Conservation (phyloP, 2,797 vertebrate genomes). For the Bovichtus diacanthus region DNA sequence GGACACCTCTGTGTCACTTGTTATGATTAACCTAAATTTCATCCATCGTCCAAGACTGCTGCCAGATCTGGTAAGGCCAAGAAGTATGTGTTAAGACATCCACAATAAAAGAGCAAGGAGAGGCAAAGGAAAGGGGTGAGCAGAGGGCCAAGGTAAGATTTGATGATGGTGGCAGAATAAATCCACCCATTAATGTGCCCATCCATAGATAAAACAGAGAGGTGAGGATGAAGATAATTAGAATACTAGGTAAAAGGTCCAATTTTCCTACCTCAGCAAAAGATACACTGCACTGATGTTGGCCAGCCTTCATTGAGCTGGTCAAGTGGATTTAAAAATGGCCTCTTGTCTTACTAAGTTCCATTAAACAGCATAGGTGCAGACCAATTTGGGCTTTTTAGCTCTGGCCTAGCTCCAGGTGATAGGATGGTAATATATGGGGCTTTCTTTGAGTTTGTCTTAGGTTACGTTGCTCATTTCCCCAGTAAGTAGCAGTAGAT, state of each 20-base stretch:
- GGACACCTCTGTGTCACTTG: constrained; percentile 86
- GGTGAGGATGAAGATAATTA: constrained; percentile 66
- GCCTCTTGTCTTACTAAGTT: constrained; percentile 68
- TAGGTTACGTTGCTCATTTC: constrained; percentile 70
- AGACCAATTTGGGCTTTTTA: constrained; percentile 78
- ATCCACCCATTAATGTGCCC: constrained; percentile 58
- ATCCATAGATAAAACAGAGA: constrained; percentile 65
- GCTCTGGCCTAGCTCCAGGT: constrained; percentile 73
- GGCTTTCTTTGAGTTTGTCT: constrained; percentile 74
- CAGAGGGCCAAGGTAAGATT: constrained; percentile 58
- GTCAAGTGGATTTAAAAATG: constrained; percentile 77
- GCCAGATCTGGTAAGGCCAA: constrained; percentile 80
- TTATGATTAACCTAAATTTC: constrained; percentile 87
- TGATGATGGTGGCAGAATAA: constrained; percentile 67
- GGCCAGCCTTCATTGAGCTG: constrained; percentile 58
- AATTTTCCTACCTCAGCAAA: constrained; percentile 78
- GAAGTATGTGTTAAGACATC: constrained; percentile 79
- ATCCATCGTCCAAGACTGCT: constrained; percentile 76
- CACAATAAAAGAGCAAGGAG: constrained; percentile 71
- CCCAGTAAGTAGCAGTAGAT: constrained; percentile 74
- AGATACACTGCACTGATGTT: constrained; percentile 63
- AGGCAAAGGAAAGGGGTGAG: constrained; percentile 48
- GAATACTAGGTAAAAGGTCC: constrained; percentile 62
- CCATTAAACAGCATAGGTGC: constrained; percentile 71
- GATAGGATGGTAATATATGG: constrained; percentile 72